Conservation (phyloP, 1,140 invertebrate species). For the Pteromalus puparum region DNA sequence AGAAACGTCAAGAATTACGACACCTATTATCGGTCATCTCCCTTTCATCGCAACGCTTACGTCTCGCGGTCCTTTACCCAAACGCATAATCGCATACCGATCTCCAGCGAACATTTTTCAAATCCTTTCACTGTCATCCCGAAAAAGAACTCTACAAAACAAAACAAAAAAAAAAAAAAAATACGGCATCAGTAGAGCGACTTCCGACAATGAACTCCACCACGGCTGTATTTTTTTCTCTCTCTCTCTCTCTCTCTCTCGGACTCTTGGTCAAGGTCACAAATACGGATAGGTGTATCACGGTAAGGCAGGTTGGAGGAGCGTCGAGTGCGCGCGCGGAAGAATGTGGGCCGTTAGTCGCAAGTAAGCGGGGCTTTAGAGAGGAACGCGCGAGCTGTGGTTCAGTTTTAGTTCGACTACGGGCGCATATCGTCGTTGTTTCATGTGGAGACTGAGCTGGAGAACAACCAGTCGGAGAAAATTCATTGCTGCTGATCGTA, state of each 20-base stretch:
- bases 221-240: background rate
- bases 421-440: conserved; percentile 13
- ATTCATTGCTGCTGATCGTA: conserved; percentile 32
- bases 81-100: no score
- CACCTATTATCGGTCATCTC: no score
- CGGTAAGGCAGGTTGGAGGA: background rate
- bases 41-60: no score
- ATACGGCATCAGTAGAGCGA: no score
- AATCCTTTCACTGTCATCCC: no score
- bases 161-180: no score
- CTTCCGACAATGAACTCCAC: no score
- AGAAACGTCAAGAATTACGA: no score
- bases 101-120: no score
- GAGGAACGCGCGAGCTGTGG: conserved; percentile 45
- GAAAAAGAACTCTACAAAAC: no score
- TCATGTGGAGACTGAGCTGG: conserved; percentile 43
- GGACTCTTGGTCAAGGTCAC: conserved; percentile 68
- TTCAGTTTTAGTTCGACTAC: conserved; percentile 73
- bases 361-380: conserved; percentile 23
- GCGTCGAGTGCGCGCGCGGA: conserved; percentile 27
- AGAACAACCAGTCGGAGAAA: conserved; percentile 16
- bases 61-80: no score
- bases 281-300: conserved; percentile 43
- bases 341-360: conserved; percentile 69
- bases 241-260: background rate